phyloP scores from a whole-genome alignment of 2,797 vertebrate species.

The Leuciscus waleckii region DNA sequence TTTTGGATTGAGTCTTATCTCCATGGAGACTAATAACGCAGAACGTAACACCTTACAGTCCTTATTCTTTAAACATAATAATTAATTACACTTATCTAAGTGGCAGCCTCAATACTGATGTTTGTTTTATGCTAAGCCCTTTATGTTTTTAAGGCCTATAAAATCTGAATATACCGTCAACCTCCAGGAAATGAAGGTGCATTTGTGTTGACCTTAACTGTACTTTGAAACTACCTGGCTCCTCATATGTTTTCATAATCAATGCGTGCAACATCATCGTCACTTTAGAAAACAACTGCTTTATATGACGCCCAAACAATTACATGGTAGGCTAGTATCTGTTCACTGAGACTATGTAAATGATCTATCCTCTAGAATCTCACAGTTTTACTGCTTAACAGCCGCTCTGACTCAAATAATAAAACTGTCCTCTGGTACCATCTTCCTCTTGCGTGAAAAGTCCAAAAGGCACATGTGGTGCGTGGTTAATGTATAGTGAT shows the following conservation, averaged over 20 bases:
- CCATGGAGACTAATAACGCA: not conserved
- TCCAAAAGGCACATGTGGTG: slow-evolving; percentile 53
- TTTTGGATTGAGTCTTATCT: not conserved
- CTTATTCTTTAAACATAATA: not conserved
- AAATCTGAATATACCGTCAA: not conserved
- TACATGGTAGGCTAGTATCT: not conserved
- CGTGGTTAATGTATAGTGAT: not conserved
- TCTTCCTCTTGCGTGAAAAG: slow-evolving; percentile 29
- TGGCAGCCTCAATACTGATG: not conserved
- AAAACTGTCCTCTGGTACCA: slow-evolving; percentile 30
- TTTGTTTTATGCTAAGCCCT: not conserved
- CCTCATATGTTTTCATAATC: not conserved
- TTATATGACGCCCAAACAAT: not conserved
- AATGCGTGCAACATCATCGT: not conserved
- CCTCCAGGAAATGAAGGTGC: not conserved
- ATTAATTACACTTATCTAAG: not conserved
- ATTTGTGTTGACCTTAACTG: not conserved
- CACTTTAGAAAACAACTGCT: not conserved
- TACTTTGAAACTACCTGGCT: not conserved
- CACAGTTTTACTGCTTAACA: slow-evolving; percentile 57
- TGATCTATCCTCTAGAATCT: slow-evolving; percentile 17
- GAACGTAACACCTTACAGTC: not conserved
- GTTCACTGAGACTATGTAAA: not conserved
- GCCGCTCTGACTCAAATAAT: slow-evolving; percentile 33
- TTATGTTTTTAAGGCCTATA: not conserved